Evolutionary conservation across 2,888 invertebrate genomes (phyloP), one percentile per base, ranked within the genome.

Genomic region (Drosophila pseudotalamancana): DNA sequence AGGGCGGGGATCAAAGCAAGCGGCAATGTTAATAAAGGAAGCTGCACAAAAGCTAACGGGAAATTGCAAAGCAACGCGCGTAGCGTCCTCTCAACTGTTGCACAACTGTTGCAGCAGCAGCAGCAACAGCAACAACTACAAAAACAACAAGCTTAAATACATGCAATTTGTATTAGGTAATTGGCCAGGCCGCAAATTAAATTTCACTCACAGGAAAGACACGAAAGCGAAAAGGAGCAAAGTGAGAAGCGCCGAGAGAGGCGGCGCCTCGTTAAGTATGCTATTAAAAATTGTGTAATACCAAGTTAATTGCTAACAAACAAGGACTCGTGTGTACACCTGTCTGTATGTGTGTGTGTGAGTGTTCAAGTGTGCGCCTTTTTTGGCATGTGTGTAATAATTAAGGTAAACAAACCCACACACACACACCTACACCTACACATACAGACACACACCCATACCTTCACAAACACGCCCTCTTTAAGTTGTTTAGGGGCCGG

Each of bases 261-360:
- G 34, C 14, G 45, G 11, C 49, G 51, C 64, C 46, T 55, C 43
- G 53, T 59, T 73, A 82, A 82, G 71, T 85, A 64, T 79, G 74
- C 77, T 62, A 82, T 82, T 72, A 82, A 82, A 85, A 87, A 67
- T 65, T 61, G 51, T 62, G 76, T 79, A 79, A 82, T 82, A 61
- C 73, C 71, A 76, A 59, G 73, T 76, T 83, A 83, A 83, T 87
- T 83, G 83, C 82, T 54, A 73, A 84, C 85, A 84, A 81, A 83
- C 83, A 79, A 83, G 79, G 37, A 45, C 34, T n/a, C n/a, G n/a
- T n/a, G n/a, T n/a, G n/a, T n/a, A n/a, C 45, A 21, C 19, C 16
- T 50, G 31, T 27, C 21, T 23, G 18, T 19, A 9, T n/a, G 14
- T 25, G 11, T 37, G 43, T 12, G 37, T 42, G 39, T 42, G n/a